phyloP scores from a whole-genome alignment of 2,113 vertebrate species.

The Pseudolaguvia tuberculata region DNA sequence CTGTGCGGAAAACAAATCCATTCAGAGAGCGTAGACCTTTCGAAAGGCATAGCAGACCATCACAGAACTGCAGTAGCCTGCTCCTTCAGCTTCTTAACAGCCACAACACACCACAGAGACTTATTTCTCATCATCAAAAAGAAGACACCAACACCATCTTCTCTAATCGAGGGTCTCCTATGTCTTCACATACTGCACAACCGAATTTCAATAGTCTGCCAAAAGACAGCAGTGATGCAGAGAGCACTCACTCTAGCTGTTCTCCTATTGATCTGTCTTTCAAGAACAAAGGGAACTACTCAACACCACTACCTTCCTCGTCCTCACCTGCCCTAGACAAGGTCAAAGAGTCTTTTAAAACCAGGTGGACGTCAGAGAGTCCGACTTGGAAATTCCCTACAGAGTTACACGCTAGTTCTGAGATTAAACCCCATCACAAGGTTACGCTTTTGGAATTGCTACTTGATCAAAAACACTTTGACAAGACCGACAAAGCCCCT shows the following conservation, averaged over 20 bases:
- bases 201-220: constrained; percentile 79
- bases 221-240: constrained; percentile 80
- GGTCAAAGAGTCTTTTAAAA: constrained; percentile 76
- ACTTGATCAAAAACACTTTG: constrained; percentile 79
- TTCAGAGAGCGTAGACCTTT: constrained; percentile 67
- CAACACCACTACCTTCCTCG: constrained; percentile 57
- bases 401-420: constrained; percentile 68
- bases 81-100: constrained; percentile 83
- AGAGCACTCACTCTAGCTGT: constrained; percentile 80
- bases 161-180: constrained; percentile 72
- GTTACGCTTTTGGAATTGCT: constrained; percentile 82
- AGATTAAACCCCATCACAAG: constrained; percentile 79
- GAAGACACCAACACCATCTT: constrained; percentile 67
- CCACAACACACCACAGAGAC: constrained; percentile 70
- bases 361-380: constrained; percentile 77
- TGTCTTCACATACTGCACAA: constrained; percentile 74
- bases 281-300: constrained; percentile 70
- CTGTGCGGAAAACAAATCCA: constrained; percentile 60
- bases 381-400: constrained; percentile 55
- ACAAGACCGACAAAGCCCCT: constrained; percentile 61
- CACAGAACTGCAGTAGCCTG: constrained; percentile 76
- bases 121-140: constrained; percentile 62
- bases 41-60: constrained; percentile 72
- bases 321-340: constrained; percentile 64
- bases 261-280: constrained; percentile 83